A percentile compares a stretch with the other conserved stretches of the same genome.
Conservation (phyloP, 2,888 invertebrate species). For the Thecocarcelia acutangulata region DNA sequence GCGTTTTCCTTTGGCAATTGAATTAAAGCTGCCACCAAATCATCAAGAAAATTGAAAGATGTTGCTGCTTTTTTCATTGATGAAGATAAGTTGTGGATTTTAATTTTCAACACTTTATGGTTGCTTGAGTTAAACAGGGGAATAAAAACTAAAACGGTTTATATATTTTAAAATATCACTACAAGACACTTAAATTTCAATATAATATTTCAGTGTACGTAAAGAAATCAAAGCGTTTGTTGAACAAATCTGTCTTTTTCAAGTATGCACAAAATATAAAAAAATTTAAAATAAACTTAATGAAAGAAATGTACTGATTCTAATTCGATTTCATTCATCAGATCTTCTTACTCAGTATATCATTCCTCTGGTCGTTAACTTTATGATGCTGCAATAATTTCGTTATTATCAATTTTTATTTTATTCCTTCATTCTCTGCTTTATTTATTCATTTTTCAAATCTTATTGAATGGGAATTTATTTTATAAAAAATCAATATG, state of each 20-base stretch:
- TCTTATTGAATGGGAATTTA: conserved; percentile 42
- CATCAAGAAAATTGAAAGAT: too few relatives aligned
- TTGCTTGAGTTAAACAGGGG: too few relatives aligned
- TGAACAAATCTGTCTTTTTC: not conserved
- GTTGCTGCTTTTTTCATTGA: too few relatives aligned
- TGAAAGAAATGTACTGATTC: conserved; percentile 51
- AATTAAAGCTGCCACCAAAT: too few relatives aligned
- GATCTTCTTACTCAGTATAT: conserved; percentile 38
- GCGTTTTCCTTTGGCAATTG: too few relatives aligned
- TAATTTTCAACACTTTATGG: too few relatives aligned
- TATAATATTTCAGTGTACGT: too few relatives aligned
- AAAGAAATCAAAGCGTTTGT: too few relatives aligned
- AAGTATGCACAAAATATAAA: conserved; percentile 11
- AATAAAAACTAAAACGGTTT: too few relatives aligned
- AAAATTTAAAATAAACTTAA: conserved; percentile 48
- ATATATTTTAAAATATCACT: too few relatives aligned
- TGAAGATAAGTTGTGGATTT: too few relatives aligned
- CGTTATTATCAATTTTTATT: conserved; percentile 43
- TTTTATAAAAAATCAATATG: conserved; percentile 53
- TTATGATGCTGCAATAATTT: conserved; percentile 61
- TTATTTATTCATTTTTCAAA: conserved; percentile 1
- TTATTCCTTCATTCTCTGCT: not conserved
- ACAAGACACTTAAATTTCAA: too few relatives aligned
- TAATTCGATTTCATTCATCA: conserved; percentile 60
- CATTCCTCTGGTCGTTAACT: conserved; percentile 50